Base-by-base conservation (phyloP, 2,888 invertebrate genomes). In the Hemistola chrysoprasaria region DNA sequence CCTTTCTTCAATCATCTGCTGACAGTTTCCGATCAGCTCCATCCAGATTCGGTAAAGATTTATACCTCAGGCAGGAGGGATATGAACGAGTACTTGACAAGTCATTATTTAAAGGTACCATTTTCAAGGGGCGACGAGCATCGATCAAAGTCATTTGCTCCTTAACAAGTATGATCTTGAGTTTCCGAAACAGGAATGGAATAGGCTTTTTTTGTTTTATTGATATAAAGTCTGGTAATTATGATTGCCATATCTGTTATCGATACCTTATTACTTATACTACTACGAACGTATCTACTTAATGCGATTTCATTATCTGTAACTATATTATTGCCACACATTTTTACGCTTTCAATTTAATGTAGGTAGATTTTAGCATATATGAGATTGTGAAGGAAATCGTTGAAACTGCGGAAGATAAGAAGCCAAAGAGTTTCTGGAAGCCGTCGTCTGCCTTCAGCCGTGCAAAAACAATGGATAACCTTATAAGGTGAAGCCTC, bases 381-480 rank as follows among this genome's bases (percentile, higher is more conserved):
- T n/a, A n/a, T n/a, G n/a, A n/a, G n/a, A n/a, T n/a, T n/a, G n/a
- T n/a, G n/a, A 16, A 36, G 36, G 33, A 34, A 39, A 39, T 23
- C 22, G 22, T 43, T 10, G n/a, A 28, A 32, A 8, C 27, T 31
- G 34, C 38, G 36, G 33, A 26, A 44, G 43, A 38, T 38, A 44
- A 38, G 38, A 37, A 35, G 38, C 33, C 22, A 8, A 28, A 42
- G 22, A 27, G 31, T 39, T 38, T 34, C 34, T 30, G 32, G 34
- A 45, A 38, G 49, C 49, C 59, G n/a, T 53, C 47, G 38, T 50
- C 64, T 59, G 67, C 36, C 40, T 52, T 37, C 49, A 48, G 29
- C 11, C 22, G 41, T 46, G 64, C 61, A 79, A 76, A 80, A 79
- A 82, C 81, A 81, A 81, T 73, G 72, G 72, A 40, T 58, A 62